These are phyloP conservation scores for Polyploca ridens DNA, from an alignment of 2,888 invertebrate genomes.

Conservation along the genomic window DNA sequence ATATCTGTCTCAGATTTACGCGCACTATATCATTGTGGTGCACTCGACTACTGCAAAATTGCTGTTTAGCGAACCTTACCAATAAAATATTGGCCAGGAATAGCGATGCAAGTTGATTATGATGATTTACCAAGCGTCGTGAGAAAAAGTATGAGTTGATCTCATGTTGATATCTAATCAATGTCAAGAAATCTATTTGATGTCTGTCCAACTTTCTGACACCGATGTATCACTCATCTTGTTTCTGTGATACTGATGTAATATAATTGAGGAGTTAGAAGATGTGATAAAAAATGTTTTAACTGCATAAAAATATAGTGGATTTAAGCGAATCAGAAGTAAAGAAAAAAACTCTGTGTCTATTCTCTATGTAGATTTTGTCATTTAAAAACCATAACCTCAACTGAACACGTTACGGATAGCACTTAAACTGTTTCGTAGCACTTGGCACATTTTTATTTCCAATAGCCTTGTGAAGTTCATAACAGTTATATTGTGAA, in stretches of 20 bases:
- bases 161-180: not conserved
- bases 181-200: not conserved
- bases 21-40: constrained; percentile 10
- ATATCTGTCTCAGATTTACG: constrained; percentile 59
- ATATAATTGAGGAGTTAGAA: not conserved
- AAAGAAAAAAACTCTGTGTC: too few relatives aligned
- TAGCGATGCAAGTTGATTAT: not conserved
- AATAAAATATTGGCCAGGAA: not conserved
- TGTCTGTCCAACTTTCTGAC: constrained; percentile 1
- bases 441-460: constrained; percentile 23
- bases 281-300: not conserved
- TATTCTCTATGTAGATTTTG: not conserved
- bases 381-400: not conserved
- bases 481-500: constrained; percentile 58
- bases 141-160: not conserved
- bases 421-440: constrained; percentile 15
- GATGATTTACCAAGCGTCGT: not conserved
- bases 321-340: not conserved
- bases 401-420: not conserved
- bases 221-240: not conserved
- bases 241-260: not conserved
- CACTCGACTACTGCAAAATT: not conserved
- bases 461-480: constrained; percentile 28
- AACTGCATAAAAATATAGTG: not conserved
- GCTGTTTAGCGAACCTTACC: not conserved